Base-by-base conservation (phyloP, 1,140 invertebrate genomes). In the Amphibalanus amphitrite region DNA sequence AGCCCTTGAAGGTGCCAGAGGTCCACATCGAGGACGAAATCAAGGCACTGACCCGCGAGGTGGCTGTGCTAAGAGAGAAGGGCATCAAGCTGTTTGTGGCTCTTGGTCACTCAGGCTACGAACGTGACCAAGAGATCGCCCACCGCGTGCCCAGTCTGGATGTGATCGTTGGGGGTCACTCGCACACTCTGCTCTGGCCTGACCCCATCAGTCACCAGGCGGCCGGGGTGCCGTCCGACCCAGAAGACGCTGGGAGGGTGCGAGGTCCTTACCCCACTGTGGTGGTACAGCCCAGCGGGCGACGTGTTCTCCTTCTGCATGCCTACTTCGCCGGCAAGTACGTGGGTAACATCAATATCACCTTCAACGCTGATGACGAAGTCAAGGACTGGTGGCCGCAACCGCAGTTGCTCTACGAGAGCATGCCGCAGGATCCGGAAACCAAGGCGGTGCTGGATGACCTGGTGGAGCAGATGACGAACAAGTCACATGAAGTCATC, bases 161-260 rank as follows among this genome's bases (percentile, higher is more conserved):
- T 72, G 71, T 83, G 23, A 78, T 83, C 15, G 78, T 83, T 28
- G 82, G 82, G 28, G 82, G 82, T 25, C 82, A 83, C 73, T 79
- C 77, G 26, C 78, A 83, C 72, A 81, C 81, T 0, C 82, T 82
- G 69, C 75, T 82, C 0, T 82, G 47, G 47, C 47, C 47, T 8
- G 47, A 59, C 47, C 20, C 20, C 47, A 17, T 59, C 20, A 20
- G 13, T 3, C 13, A 59, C 13, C 10, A 13, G 47, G 47, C 10
- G 20, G 17, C 47, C 20, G 47, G 47, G 10, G 20, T 59, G 47
- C 47, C 47, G 10, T 1, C 47, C 20, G 47, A 59, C 20, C 13
- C 47, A 3, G 1, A 59, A 13, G 47, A 59, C 47, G 47, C 20
- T 1, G 1, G 23, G 6, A 20, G 3, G 3, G 13, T 20, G 13